These are phyloP conservation scores for Thalpophila matura DNA, from an alignment of 2,888 invertebrate genomes.

Conservation along the genomic window DNA sequence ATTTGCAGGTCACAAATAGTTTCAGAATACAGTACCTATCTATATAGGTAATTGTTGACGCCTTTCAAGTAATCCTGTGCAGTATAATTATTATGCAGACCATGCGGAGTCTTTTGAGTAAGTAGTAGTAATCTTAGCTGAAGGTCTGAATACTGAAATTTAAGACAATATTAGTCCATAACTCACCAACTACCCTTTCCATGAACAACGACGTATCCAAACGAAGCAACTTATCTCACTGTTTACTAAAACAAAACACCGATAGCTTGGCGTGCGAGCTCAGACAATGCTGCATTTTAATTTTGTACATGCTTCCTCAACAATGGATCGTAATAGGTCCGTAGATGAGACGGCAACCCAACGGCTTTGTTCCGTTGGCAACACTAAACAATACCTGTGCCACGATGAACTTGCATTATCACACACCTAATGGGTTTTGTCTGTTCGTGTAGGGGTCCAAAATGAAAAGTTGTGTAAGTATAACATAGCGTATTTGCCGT, in stretches of 20 bases:
- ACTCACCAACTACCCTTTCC: conserved; percentile 1
- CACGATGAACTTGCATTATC: conserved; percentile 89
- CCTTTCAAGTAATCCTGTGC: not conserved
- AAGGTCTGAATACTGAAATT: not conserved
- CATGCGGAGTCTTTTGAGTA: too few species aligned
- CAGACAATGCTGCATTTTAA: conserved; percentile 89
- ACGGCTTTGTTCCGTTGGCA: conserved; percentile 82
- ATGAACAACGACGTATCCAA: conserved; percentile 30
- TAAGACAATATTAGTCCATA: not conserved
- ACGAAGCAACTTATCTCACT: conserved; percentile 57
- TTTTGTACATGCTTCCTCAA: conserved; percentile 84
- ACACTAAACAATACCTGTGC: conserved; percentile 88
- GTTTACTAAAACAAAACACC: conserved; percentile 77
- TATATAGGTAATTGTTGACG: too few species aligned
- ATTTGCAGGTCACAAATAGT: too few species aligned
- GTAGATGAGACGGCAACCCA: conserved; percentile 86
- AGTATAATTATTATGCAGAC: not conserved
- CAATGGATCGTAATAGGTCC: conserved; percentile 87
- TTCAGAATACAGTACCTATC: too few species aligned
- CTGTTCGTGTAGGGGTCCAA: conserved; percentile 75
- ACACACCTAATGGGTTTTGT: conserved; percentile 88
- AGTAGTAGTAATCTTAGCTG: too few species aligned
- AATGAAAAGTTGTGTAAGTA: conserved; percentile 79
- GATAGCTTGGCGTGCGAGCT: conserved; percentile 72
- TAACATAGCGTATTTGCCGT: conserved; percentile 69